A percentile compares a stretch with the other conserved stretches of the same genome.
Conservation (phyloP, 2,888 invertebrate species). For the Vanessa cardui region DNA sequence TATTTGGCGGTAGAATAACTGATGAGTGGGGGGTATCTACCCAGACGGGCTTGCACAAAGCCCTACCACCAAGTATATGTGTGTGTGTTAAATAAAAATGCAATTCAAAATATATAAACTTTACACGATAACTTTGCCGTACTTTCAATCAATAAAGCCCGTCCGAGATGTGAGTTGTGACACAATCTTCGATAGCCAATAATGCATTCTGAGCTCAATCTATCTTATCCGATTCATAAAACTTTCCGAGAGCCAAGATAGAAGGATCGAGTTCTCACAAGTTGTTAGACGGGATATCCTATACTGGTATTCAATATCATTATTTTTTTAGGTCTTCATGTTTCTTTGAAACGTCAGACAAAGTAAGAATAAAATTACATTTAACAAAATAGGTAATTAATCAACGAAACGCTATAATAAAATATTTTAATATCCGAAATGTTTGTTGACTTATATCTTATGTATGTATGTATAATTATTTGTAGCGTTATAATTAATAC, state of each 20-base stretch:
- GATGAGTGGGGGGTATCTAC: too few species aligned
- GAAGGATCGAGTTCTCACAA: conserved; percentile 60
- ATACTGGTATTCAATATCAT: conserved; percentile 25
- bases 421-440: too few species aligned
- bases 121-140: conserved; percentile 3
- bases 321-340: conserved; percentile 9
- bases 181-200: conserved; percentile 71
- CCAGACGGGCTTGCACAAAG: too few species aligned
- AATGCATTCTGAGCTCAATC: conserved; percentile 71
- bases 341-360: neutral
- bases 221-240: conserved; percentile 73
- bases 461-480: too few species aligned
- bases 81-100: too few species aligned
- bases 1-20: too few species aligned
- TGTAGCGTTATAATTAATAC: too few species aligned
- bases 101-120: neutral
- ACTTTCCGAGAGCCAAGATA: conserved; percentile 63
- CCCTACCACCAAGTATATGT: too few species aligned
- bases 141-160: conserved; percentile 36
- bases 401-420: too few species aligned
- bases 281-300: conserved; percentile 49
- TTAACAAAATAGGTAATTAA: neutral
- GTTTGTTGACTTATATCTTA: too few species aligned
- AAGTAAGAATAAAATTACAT: neutral
- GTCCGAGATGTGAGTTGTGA: conserved; percentile 48